Evolutionary conservation across 2,113 vertebrate genomes (phyloP).

Genomic region (Campylomormyrus tamandua): DNA sequence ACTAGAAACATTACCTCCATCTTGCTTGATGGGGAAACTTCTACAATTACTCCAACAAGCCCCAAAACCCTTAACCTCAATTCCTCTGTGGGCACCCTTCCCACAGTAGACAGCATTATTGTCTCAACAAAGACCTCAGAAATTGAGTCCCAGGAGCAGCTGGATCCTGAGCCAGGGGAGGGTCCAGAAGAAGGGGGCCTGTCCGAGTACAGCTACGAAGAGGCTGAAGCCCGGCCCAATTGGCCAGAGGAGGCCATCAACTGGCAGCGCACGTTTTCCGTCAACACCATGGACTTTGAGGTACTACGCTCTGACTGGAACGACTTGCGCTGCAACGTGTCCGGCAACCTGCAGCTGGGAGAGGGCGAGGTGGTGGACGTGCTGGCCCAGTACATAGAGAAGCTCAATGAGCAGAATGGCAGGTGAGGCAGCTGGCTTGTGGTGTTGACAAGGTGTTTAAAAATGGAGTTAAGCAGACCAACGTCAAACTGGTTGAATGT

Average conservation of each 20-base stretch:
- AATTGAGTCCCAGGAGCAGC: conserved; percentile 54
- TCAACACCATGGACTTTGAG: conserved; percentile 88
- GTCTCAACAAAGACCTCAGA: conserved; percentile 74
- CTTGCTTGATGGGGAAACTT: conserved; percentile 16
- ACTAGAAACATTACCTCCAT: conserved; percentile 30
- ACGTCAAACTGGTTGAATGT: background rate
- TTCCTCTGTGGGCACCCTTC: conserved; percentile 42
- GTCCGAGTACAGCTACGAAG: conserved; percentile 83
- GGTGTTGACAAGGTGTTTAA: background rate
- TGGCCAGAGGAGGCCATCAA: conserved; percentile 92
- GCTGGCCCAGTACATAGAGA: conserved; percentile 94
- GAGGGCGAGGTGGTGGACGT: conserved; percentile 91
- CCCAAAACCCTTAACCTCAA: conserved; percentile 38
- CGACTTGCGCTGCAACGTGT: conserved; percentile 93
- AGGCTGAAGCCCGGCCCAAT: conserved; percentile 60
- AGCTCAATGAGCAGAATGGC: conserved; percentile 78
- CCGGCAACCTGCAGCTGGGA: conserved; percentile 88
- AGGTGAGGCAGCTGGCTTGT: conserved; percentile 59
- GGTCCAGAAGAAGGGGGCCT: conserved; percentile 66
- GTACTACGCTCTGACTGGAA: conserved; percentile 96
- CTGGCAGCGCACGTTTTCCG: conserved; percentile 95
- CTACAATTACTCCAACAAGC: background rate
- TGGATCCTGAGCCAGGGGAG: conserved; percentile 51
- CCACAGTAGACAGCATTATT: conserved; percentile 51
- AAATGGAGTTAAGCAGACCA: background rate